Evolutionary conservation across 2,113 vertebrate genomes (phyloP).

Genomic region (Synodontis membranacea): DNA sequence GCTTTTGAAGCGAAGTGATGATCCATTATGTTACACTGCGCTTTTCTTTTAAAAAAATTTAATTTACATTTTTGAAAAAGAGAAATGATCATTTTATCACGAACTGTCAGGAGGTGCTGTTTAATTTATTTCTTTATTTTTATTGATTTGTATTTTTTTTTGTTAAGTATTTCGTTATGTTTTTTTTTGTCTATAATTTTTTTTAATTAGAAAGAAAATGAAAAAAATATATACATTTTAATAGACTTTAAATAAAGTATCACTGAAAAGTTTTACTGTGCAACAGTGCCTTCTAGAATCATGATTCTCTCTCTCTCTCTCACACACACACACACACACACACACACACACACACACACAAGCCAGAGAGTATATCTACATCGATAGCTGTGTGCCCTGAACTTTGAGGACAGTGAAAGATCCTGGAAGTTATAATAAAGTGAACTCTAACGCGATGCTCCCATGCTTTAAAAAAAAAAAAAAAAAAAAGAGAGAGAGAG

Average conservation of each 20-base stretch:
- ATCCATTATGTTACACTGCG: not conserved
- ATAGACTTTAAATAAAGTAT: not conserved
- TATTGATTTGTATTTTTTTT: not conserved
- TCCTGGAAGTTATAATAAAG: not conserved
- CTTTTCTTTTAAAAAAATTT: too few species aligned
- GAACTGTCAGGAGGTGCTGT: too few species aligned
- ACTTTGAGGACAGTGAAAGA: not conserved
- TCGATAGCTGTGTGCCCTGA: too few species aligned
- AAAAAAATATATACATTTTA: not conserved
- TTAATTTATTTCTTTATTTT: not conserved
- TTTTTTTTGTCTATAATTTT: not conserved
- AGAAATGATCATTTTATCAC: too few species aligned
- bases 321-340: conserved; percentile 14
- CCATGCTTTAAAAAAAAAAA: not conserved
- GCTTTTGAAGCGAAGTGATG: too few species aligned
- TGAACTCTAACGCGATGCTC: not conserved
- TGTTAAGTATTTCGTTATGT: not conserved
- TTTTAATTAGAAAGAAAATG: too few species aligned
- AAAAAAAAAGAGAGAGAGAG: not conserved
- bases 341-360: not conserved
- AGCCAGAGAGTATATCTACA: not conserved
- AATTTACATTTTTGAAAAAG: too few species aligned
- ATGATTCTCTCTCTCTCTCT: too few species aligned
- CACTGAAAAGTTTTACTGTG: not conserved
- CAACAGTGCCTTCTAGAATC: not conserved